Evolutionary conservation across 2,797 vertebrate genomes (phyloP), one percentile per base, ranked within the genome.

Genomic region (Taenioides sp.): DNA sequence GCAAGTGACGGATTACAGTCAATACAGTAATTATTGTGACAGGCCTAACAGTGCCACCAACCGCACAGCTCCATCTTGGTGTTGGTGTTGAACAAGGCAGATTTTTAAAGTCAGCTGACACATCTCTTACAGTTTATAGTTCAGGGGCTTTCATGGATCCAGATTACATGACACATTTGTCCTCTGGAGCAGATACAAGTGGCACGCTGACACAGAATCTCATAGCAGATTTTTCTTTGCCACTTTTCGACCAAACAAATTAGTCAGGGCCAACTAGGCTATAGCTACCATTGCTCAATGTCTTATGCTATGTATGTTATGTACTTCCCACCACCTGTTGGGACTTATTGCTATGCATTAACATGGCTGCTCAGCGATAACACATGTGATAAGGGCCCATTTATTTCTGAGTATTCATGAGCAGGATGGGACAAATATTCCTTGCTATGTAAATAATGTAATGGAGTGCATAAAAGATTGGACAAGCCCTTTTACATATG

Each of bases 131-230:
- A 22, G 61, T 43, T 40, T n/a, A 43, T 40, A 20, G 12, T 43
- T 17, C 18, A 16, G 11, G 61, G 20, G 28, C 37, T 22, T 22
- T 37, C 10, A 14, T 63, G 34, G 31, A 62, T n/a, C 37, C 60
- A 40, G 3, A 63, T 63, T 63, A 7, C 61, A 23, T 63, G 34
- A 43, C 34, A 40, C 34, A 22, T 63, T 63, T 37, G 61, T 16
- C 10, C 20, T 22, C 5, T 43, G 34, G 61, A 63, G 61, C 22
- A 63, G 34, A 63, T n/a, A 63, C 61, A 37, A 40, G 61, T 43
- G 34, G 43, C 61, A 63, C 61, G 16, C 34, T 63, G 31, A 63
- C 61, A 43, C n/a, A 63, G 20, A 63, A 63, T 63, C 31, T 22
- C 31, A 43, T 43, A 22, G 34, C 61, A 43, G n/a, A 37, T 43